Evolutionary conservation across 2,797 vertebrate genomes (phyloP).

Genomic region (Platalea minor): DNA sequence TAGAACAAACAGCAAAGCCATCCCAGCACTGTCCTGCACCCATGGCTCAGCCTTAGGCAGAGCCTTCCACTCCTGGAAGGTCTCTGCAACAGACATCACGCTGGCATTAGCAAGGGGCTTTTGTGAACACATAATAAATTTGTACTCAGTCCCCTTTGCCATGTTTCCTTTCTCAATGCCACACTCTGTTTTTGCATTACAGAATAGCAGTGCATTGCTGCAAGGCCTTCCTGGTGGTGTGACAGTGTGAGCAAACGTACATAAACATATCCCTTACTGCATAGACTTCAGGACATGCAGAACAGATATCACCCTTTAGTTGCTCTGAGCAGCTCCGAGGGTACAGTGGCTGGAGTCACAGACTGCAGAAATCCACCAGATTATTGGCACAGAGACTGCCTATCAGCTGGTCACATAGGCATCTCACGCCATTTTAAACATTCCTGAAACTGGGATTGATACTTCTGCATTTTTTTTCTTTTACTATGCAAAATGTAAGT

Average conservation of each 20-base stretch:
- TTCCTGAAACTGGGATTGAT: not conserved
- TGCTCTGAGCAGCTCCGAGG: not conserved
- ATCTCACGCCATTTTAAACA: not conserved
- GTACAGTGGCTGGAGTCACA: not conserved
- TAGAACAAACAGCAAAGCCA: not conserved
- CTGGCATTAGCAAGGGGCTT: not conserved
- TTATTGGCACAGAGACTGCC: not conserved
- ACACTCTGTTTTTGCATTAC: not conserved
- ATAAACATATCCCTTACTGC: not conserved
- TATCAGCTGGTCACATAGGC: not conserved
- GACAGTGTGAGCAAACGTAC: not conserved
- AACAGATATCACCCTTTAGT: not conserved
- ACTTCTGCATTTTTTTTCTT: not conserved
- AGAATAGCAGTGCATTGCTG: not conserved
- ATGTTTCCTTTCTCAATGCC: not conserved
- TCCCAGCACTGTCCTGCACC: not conserved
- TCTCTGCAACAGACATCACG: not conserved
- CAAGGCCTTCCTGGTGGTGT: not conserved
- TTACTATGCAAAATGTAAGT: not conserved
- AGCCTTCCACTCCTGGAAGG: not conserved
- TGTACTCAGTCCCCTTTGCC: not conserved
- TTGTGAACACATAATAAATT: not conserved
- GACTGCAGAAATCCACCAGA: not conserved
- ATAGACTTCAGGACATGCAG: not conserved
- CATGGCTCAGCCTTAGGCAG: not conserved